These are phyloP conservation scores for Sciurus vulgaris DNA, from an alignment of 2,797 vertebrate species.

Conservation along the genomic window DNA sequence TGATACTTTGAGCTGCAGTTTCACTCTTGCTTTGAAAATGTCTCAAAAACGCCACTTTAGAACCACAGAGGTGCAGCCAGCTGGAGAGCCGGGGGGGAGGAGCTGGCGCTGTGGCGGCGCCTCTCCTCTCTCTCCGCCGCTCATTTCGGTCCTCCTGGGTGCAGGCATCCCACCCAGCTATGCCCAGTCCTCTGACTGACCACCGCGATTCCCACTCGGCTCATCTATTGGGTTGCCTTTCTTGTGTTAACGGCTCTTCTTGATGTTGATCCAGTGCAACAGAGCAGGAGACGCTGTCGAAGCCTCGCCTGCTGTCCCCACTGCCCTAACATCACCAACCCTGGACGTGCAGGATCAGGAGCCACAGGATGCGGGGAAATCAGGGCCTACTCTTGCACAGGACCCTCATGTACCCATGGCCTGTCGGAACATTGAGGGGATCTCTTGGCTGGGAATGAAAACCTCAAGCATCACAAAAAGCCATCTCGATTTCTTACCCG, in stretches of 20 bases:
- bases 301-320: neutral
- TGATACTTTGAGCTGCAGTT: neutral
- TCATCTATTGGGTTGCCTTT: neutral
- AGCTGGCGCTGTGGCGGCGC: accelerated
- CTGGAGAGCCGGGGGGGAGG: neutral
- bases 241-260: neutral
- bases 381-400: neutral
- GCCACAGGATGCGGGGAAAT: neutral
- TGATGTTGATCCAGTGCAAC: neutral
- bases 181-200: neutral
- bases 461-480: neutral
- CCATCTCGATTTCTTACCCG: too few relatives aligned
- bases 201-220: neutral
- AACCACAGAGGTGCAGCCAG: neutral
- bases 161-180: too few relatives aligned
- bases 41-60: neutral
- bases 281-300: neutral
- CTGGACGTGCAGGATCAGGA: neutral
- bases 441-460: neutral
- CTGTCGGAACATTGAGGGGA: neutral
- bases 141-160: neutral
- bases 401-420: neutral
- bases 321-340: neutral
- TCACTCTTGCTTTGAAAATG: neutral
- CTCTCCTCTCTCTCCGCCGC: accelerated